Percentiles rank a stretch among this genome's conserved stretches.
Conservation (phyloP, 2,888 invertebrate genomes). For the Sinopyrophorus schimmeli region DNA sequence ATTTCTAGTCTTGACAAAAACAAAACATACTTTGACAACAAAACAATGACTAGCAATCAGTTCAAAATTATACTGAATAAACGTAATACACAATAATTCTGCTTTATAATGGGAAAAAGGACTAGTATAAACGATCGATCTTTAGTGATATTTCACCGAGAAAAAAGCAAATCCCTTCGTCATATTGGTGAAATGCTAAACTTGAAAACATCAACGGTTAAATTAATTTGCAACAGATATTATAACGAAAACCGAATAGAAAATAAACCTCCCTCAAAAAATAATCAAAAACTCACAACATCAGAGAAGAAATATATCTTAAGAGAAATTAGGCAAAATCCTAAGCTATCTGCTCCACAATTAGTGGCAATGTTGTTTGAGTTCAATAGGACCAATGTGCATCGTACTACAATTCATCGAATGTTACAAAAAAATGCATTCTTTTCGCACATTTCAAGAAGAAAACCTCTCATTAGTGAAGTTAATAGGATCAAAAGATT, state of each 20-base stretch:
- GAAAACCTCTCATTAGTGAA: background rate
- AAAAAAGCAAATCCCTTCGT: background rate
- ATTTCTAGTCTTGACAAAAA: too few species aligned
- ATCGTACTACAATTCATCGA: background rate
- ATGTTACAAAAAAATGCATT: background rate
- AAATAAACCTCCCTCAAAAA: background rate
- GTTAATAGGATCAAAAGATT: background rate
- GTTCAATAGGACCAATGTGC: background rate
- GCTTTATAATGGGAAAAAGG: too few species aligned
- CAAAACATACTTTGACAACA: too few species aligned
- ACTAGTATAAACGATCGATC: background rate
- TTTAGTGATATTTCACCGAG: background rate
- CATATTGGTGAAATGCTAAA: background rate
- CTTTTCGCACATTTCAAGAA: background rate
- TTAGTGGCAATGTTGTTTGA: background rate
- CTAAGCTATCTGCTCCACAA: background rate
- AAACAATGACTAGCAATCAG: too few species aligned
- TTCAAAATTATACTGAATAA: too few species aligned
- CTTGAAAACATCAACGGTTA: background rate
- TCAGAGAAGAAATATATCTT: background rate
- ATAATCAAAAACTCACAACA: background rate
- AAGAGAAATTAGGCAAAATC: background rate
- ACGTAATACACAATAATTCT: too few species aligned
- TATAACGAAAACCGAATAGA: background rate
- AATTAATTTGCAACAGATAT: background rate